Conservation (phyloP, 1,140 invertebrate species). For the Anoplophora glabripennis region DNA sequence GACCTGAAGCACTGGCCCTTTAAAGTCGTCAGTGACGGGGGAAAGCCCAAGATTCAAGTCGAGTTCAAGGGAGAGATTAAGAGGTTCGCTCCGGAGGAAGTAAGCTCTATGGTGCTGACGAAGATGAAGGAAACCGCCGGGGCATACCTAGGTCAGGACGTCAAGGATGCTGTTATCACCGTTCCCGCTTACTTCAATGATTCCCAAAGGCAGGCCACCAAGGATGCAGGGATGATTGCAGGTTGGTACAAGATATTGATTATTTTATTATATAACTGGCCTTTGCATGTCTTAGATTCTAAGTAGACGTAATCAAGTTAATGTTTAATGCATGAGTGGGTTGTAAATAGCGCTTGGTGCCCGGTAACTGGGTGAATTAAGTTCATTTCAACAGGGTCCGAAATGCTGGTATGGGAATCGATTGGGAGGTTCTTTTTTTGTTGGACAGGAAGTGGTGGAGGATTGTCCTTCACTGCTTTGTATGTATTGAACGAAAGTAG, state of each 20-base stretch:
- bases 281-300: background rate
- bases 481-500: background rate
- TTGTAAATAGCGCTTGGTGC: too few relatives aligned
- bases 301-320: background rate
- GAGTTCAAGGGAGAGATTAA: constrained; percentile 69
- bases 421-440: background rate
- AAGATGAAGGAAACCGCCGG: constrained; percentile 63
- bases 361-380: too few relatives aligned
- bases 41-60: constrained; percentile 63
- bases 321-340: background rate
- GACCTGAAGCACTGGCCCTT: constrained; percentile 71
- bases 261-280: background rate
- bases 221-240: constrained; percentile 64
- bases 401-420: background rate
- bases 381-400: background rate
- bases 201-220: constrained; percentile 66
- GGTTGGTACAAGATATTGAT: constrained; percentile 45
- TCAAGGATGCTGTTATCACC: constrained; percentile 56
- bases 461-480: background rate
- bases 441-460: background rate
- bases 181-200: constrained; percentile 70
- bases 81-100: constrained; percentile 72
- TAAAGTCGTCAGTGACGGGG: constrained; percentile 59
- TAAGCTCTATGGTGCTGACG: constrained; percentile 65
- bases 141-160: constrained; percentile 51